Evolutionary conservation across 1,140 invertebrate genomes (phyloP), one percentile per base, ranked within the genome.

Genomic region (Sogatella furcifera): DNA sequence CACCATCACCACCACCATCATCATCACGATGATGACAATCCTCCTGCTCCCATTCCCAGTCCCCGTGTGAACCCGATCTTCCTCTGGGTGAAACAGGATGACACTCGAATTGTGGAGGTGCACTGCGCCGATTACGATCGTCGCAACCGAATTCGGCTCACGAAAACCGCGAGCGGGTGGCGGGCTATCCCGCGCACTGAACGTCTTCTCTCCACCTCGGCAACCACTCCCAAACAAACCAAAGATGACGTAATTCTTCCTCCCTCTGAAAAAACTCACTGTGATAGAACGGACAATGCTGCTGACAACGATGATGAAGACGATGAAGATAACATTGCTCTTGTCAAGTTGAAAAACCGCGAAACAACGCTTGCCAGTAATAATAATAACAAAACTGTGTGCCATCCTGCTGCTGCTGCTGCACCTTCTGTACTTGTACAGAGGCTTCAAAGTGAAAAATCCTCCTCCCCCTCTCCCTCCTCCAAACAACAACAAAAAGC

Each of bases 111-210:
- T 67, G 81, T 89, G 68, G 84, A 89, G 72, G 88, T 90, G 63
- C 81, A 84, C 69, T 89, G 87, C 74, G 88, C 90, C 73, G 88
- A 90, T 70, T 90, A 90, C 76, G 87, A 90, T 74, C 84, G 86
- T 68, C 76, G 86, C 42, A 90, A 90, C 75, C 82, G 88, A 13
- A 88, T 90, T 62, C 82, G 86, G 63, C 74, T 90, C 66, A 86
- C 84, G 54, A 87, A 88, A 69, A 89, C 87, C 4, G 77, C 85
- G 2, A 79, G 82, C 68, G 88, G 88, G 67, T 90, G 88, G 88
- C 80, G 84, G 43, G 86, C 86, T 19, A 87, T 88, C 74, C 88
- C 88, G 60, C 78, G 85, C 57, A 89, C 86, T 28, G 81, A 83
- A 66, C 80, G 81, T 57, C 77, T 80, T 60, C 78, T 80, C 67